Evolutionary conservation across 2,113 vertebrate species (phyloP).

Genomic region (Orientallactaga bullata): DNA sequence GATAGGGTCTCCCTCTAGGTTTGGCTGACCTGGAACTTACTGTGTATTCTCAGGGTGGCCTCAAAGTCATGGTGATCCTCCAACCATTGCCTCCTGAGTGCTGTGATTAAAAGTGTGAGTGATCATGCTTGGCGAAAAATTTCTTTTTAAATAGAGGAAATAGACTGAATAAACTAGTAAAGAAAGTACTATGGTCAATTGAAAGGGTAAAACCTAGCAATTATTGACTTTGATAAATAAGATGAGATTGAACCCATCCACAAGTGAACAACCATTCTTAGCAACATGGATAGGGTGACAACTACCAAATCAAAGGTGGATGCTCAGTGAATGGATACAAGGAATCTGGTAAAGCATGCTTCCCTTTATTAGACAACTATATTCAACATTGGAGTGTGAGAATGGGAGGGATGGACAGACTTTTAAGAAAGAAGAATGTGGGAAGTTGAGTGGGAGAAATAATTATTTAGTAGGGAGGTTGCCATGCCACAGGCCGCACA

Average conservation of each 20-base stretch:
- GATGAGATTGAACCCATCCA: not conserved
- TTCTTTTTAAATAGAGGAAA: not conserved
- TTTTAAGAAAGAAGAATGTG: not conserved
- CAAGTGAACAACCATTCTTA: not conserved
- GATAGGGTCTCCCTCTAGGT: too few relatives aligned
- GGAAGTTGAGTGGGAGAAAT: not conserved
- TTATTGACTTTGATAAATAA: not conserved
- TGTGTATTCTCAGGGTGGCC: too few relatives aligned
- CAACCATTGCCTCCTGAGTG: too few relatives aligned
- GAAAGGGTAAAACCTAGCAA: not conserved
- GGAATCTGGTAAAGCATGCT: not conserved
- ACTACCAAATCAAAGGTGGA: not conserved
- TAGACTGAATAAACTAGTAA: not conserved
- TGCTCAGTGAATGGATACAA: not conserved
- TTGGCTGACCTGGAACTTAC: too few relatives aligned
- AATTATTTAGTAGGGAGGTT: not conserved
- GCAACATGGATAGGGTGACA: not conserved
- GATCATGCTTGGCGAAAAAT: too few relatives aligned
- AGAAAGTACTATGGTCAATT: not conserved
- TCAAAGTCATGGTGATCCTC: too few relatives aligned
- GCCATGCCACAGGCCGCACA: not conserved
- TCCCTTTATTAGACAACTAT: not conserved
- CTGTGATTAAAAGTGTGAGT: too few relatives aligned
- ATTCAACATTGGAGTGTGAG: not conserved
- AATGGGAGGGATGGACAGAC: fast-evolving